Percentiles rank a stretch among this genome's conserved stretches.
Conservation (phyloP, 2,888 invertebrate species). For the Cryptus viduatorius region DNA sequence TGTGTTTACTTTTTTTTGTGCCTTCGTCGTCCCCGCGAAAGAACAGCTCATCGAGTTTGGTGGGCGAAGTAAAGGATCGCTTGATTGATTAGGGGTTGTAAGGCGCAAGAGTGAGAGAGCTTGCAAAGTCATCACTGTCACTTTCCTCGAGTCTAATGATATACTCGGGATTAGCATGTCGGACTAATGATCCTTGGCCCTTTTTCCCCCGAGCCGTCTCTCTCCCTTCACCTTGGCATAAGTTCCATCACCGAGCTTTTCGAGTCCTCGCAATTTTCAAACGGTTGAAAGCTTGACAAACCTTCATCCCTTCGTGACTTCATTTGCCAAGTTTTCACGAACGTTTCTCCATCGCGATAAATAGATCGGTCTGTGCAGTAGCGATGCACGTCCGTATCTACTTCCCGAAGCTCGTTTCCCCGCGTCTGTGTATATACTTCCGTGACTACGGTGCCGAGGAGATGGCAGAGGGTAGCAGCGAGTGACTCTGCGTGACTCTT, state of each 20-base stretch:
- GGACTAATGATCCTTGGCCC: constrained; percentile 74
- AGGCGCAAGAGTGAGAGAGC: constrained; percentile 52
- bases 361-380: constrained; percentile 52
- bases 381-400: constrained; percentile 23
- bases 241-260: constrained; percentile 5
- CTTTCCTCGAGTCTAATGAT: constrained; percentile 73
- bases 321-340: constrained; percentile 64
- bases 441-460: constrained; percentile 43
- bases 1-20: constrained; percentile 54
- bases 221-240: constrained; percentile 5
- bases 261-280: not conserved
- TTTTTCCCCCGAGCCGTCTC: constrained; percentile 37
- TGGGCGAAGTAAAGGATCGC: constrained; percentile 63
- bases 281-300: constrained; percentile 56
- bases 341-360: constrained; percentile 63
- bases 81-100: constrained; percentile 75
- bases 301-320: constrained; percentile 68
- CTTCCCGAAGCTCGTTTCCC: constrained; percentile 5
- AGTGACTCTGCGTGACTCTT: constrained; percentile 51
- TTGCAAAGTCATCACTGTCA: constrained; percentile 68
- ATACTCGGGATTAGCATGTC: constrained; percentile 77
- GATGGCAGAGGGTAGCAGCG: too few species aligned
- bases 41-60: constrained; percentile 67
- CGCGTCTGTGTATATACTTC: constrained; percentile 8
- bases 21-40: constrained; percentile 37